Percentiles rank a stretch among this genome's conserved stretches.
Evolutionary conservation across 2,888 invertebrate species (phyloP).

Genomic region (Bellardia bayeri): DNA sequence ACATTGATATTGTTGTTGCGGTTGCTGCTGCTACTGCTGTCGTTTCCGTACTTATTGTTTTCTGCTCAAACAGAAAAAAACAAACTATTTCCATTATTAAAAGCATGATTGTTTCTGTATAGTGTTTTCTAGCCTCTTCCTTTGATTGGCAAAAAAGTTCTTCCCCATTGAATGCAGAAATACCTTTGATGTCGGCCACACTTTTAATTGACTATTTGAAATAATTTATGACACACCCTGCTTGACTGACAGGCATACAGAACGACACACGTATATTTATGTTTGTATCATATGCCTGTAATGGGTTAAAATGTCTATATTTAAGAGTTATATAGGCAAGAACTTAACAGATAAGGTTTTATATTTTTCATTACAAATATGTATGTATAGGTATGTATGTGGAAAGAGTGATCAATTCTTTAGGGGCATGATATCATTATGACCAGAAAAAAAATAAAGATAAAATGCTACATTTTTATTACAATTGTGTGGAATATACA

Average conservation of each 20-base stretch:
- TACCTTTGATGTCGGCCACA: conserved; percentile 33
- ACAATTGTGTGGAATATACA: background rate
- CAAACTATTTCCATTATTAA: conserved; percentile 21
- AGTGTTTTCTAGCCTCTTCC: conserved; percentile 10
- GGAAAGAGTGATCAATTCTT: conserved; percentile 2
- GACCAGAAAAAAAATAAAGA: background rate
- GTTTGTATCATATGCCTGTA: background rate
- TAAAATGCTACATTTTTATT: background rate
- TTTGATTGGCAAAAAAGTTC: conserved; percentile 13
- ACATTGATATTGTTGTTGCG: conserved; percentile 11
- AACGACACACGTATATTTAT: background rate
- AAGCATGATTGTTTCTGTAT: conserved; percentile 40
- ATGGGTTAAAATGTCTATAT: conserved; percentile 42
- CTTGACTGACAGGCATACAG: background rate
- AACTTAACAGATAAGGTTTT: conserved; percentile 4
- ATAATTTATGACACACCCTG: conserved; percentile 58
- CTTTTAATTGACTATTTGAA: conserved; percentile 55
- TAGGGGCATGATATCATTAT: background rate
- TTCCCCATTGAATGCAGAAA: background rate
- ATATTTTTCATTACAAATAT: background rate
- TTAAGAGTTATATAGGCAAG: background rate
- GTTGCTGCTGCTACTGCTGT: conserved; percentile 15
- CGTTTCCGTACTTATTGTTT: conserved; percentile 17
- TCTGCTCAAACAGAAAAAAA: background rate
- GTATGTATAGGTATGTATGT: background rate